Evolutionary conservation across 1,140 invertebrate genomes (phyloP).

Genomic region (Pseudomyrmex pallidus): DNA sequence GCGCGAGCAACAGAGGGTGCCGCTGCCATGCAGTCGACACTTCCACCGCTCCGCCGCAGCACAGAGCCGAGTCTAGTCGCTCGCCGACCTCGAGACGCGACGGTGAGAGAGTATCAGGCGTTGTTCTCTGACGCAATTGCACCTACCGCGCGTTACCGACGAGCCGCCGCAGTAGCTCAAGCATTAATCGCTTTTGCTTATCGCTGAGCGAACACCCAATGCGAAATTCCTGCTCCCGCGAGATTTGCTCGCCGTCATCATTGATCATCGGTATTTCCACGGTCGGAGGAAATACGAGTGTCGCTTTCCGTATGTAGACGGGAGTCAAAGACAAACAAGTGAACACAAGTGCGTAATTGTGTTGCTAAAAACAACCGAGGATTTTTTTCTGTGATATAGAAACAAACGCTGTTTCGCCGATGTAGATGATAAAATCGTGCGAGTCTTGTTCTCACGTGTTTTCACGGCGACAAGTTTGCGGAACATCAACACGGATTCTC

Average conservation of each 20-base stretch:
- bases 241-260: too few relatives aligned
- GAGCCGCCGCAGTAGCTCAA: neutral
- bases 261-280: too few relatives aligned
- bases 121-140: neutral
- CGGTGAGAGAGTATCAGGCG: constrained; percentile 37
- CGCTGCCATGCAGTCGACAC: constrained; percentile 74
- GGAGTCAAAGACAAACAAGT: too few relatives aligned
- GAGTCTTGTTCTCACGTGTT: constrained; percentile 30
- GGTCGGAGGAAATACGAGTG: too few relatives aligned
- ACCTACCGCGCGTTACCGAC: neutral
- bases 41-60: constrained; percentile 69
- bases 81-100: constrained; percentile 75
- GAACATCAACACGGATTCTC: neutral
- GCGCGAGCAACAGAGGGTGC: neutral
- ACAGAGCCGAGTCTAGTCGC: constrained; percentile 74
- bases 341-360: too few relatives aligned
- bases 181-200: too few relatives aligned
- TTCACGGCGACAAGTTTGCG: constrained; percentile 10
- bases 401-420: neutral
- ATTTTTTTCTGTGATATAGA: constrained; percentile 31
- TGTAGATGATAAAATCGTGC: neutral
- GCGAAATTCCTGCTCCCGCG: too few relatives aligned
- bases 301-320: too few relatives aligned
- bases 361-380: too few relatives aligned
- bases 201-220: too few relatives aligned